Base-by-base conservation (phyloP, 2,888 invertebrate species). In the Meiosimyza platycephala region DNA sequence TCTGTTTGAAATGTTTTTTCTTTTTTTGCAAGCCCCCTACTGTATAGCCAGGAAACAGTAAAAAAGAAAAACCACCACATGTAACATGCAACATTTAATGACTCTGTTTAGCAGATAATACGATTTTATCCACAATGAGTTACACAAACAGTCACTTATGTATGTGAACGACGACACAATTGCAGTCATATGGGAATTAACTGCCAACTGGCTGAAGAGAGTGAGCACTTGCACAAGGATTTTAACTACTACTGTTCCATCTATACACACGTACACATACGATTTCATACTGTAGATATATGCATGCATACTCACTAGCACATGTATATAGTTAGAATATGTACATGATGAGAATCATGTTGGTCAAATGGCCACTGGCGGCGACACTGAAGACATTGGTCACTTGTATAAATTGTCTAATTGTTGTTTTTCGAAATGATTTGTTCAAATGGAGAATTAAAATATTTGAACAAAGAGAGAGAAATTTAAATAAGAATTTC, bases 111-210 rank as follows among this genome's bases (percentile, higher is more conserved):
- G 33, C 22, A 12, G 40, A 60, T 33, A 13, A 60, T 28, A 33
- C 12, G 33, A 60, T 60, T 60, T 60, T 22, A 28, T 22, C 57
- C 57, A 57, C 57, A 57, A 16, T 57, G 13, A 22, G 13, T 28
- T 22, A 57, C 57, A 57, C 57, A 22, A 57, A 28, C 13, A 57
- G 57, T 57, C 57, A 57, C 28, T 57, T 57, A 57, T 12, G 22
- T 12, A 18, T 28, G 57, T 9, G 40, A 40, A 40, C 40, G 40
- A 57, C 28, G 28, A 57, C 22, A 57, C 28, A 28, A 22, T 57
- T 18, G 18, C 28, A 57, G 11, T 57, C 28, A 40, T 40, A 40
- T 16, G 57, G 28, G 57, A 57, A 28, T 57, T 57, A 22, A 57
- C 57, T 57, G 57, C 28, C 57, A 57, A 28, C 57, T 57, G 13